Percentiles rank a stretch among this genome's conserved stretches.
Conservation (phyloP, 2,113 vertebrate species). For the Podarcis muralis region DNA sequence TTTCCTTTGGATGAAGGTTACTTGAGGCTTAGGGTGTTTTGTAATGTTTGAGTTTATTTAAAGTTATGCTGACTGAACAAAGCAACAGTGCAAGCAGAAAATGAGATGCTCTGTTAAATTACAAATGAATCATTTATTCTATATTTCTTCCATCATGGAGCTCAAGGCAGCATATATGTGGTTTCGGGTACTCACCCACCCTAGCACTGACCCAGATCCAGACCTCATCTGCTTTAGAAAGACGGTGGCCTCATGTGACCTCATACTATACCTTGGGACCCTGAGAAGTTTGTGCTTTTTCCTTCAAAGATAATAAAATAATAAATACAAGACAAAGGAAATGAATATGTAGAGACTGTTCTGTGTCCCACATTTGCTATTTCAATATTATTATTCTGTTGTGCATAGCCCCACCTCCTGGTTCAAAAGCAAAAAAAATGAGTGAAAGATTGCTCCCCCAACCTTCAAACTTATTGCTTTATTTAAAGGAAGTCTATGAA, state of each 20-base stretch:
- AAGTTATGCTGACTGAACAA: background rate
- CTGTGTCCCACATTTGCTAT: background rate
- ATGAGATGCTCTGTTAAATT: background rate
- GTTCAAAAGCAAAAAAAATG: background rate
- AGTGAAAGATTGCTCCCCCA: background rate
- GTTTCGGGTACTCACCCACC: too few relatives aligned
- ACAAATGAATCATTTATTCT: too few relatives aligned
- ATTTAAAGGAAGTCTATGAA: background rate
- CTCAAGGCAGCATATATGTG: too few relatives aligned
- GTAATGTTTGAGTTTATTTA: background rate
- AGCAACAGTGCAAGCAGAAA: too few relatives aligned
- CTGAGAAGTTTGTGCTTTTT: background rate
- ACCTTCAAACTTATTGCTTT: background rate
- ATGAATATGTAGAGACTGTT: background rate
- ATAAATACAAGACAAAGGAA: background rate
- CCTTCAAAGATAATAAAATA: background rate
- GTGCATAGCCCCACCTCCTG: constrained; percentile 13
- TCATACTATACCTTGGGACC: too few relatives aligned
- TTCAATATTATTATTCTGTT: background rate
- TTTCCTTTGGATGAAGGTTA: too few relatives aligned
- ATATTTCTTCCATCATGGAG: too few relatives aligned
- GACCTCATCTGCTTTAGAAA: too few relatives aligned
- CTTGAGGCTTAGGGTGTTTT: background rate
- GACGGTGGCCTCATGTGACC: too few relatives aligned
- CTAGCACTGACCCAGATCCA: too few relatives aligned